Base-by-base conservation (phyloP, 2,797 vertebrate species). In the Prunella strophiata region DNA sequence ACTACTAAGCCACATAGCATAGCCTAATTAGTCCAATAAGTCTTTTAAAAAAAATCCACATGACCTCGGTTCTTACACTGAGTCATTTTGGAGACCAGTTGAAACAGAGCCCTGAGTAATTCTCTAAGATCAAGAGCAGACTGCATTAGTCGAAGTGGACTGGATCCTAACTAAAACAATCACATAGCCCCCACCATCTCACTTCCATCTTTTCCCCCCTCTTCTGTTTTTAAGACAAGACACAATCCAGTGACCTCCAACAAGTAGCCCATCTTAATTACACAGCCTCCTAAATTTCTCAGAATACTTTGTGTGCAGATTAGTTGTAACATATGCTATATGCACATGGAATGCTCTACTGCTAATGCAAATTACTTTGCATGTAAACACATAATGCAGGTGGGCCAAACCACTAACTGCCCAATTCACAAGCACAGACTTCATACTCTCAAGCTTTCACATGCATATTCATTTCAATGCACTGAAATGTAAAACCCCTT, bases 21-120 rank as follows among this genome's bases (percentile, higher is more conserved):
- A 91, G 74, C 81, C 76, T 92, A 92, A 95, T 86, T 94, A 95
- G 72, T 89, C 93, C 62, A 86, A 43, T 5, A 94, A 65, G 80
- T 85, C 54, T 70, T 79, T 51, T 4, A 16, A 50, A 91, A 93
- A 91, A 79, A 86, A 88, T 63, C 27, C 61, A n/a, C 51, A 13
- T 20, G 62, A 84, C 85, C 90, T 74, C 22, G 16, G 71, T 43
- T 87, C 55, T 75, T 91, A 68, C 32, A 71, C 72, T 22, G 94
- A 96, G 91, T 95, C 96, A 96, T 91, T 97, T 9, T 89, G 84
- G 79, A 96, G 81, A 96, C 79, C 48, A 68, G 73, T 76, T 88
- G 83, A 96, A 90, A 93, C 88, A 93, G 38, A 96, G 94, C 79
- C 55, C 80, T 43, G 66, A 75, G 59, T 94, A 96, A 96, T 73